A percentile compares a stretch with the other conserved stretches of the same genome.
These are phyloP conservation scores for Holothuria leucospilota DNA, from an alignment of 53 echinoderm and acorn worm genomes.

Conservation along the genomic window DNA sequence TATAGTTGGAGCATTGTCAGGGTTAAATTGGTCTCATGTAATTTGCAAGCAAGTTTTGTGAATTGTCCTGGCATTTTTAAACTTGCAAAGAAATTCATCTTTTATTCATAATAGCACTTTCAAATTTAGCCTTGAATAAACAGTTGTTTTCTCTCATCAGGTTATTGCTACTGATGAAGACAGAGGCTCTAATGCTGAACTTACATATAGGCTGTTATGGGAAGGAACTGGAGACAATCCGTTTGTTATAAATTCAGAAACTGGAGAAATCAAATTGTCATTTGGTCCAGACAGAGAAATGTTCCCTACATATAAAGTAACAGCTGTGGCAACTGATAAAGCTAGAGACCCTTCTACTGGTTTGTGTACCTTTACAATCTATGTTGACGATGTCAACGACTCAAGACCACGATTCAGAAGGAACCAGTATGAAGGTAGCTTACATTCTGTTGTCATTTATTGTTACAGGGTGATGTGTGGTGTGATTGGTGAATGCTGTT, in stretches of 20 bases:
- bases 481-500: too few relatives aligned
- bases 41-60: too few relatives aligned
- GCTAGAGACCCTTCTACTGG: conserved; percentile 69
- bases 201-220: conserved; percentile 60
- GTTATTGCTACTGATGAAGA: conserved; percentile 86
- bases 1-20: too few relatives aligned
- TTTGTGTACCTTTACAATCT: conserved; percentile 80
- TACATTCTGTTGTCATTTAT: too few relatives aligned
- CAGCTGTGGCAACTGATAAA: conserved; percentile 72
- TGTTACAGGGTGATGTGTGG: too few relatives aligned
- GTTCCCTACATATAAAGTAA: conserved; percentile 49
- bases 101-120: too few relatives aligned
- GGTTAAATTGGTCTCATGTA: too few relatives aligned
- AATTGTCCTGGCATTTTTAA: too few relatives aligned
- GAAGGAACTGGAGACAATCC: conserved; percentile 55
- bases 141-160: conserved; percentile 30
- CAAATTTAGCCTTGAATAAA: too few relatives aligned
- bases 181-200: conserved; percentile 82
- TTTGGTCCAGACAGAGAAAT: conserved; percentile 69
- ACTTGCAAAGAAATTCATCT: too few relatives aligned
- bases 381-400: conserved; percentile 76
- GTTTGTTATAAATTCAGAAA: conserved; percentile 68
- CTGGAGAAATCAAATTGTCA: conserved; percentile 67
- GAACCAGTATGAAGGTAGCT: conserved; percentile 66
- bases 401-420: conserved; percentile 70